A percentile compares a stretch with the other conserved stretches of the same genome.
Conservation (phyloP, 1,140 invertebrate genomes). For the Tetranychus cinnabarinus region DNA sequence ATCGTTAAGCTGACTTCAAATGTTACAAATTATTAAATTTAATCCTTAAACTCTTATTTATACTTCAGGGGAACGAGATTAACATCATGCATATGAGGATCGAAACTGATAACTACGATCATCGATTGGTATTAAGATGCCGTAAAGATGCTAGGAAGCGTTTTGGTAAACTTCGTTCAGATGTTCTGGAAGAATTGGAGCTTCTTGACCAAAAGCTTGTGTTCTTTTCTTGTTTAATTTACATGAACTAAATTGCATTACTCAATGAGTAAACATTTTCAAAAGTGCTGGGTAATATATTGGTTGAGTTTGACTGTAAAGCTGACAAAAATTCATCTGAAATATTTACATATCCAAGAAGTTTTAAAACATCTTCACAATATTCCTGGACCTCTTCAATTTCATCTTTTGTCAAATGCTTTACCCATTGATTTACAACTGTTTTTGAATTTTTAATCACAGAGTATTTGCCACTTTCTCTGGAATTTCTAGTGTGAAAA, state of each 20-base stretch:
- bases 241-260: no score
- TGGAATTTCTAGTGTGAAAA: neutral
- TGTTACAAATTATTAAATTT: neutral
- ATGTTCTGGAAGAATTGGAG: conserved; percentile 90
- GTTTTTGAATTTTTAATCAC: neutral
- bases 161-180: conserved; percentile 75
- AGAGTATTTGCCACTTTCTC: neutral
- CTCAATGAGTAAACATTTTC: no score
- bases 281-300: no score
- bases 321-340: neutral
- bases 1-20: no score
- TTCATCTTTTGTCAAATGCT: neutral
- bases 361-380: neutral
- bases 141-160: conserved; percentile 68
- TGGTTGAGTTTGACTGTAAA: no score
- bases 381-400: neutral
- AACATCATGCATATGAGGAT: conserved; percentile 95
- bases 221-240: no score
- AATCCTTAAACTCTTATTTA: neutral
- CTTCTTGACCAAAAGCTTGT: conserved; percentile 92
- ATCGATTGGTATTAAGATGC: conserved; percentile 72
- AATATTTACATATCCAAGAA: neutral
- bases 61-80: conserved; percentile 79
- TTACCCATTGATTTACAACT: neutral
- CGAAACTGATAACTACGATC: conserved; percentile 97